These are phyloP conservation scores for Melanerpes formicivorus DNA, from an alignment of 2,113 vertebrate species.

Conservation along the genomic window DNA sequence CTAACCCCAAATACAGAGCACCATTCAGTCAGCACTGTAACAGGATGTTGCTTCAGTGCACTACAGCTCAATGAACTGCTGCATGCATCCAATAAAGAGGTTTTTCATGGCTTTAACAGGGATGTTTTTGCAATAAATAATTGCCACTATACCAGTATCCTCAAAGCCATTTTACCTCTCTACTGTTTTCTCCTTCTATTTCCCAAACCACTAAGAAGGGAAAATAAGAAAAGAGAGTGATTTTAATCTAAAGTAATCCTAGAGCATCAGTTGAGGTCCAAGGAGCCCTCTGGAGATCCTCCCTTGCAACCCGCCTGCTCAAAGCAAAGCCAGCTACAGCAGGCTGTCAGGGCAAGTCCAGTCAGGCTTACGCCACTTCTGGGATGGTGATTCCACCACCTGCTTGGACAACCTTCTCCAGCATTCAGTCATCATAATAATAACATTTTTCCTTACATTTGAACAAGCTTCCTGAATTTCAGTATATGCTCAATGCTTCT, in stretches of 20 bases:
- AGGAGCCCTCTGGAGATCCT: rapidly evolving
- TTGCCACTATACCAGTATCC: background rate
- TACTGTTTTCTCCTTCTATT: background rate
- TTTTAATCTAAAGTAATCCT: background rate
- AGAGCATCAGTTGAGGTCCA: background rate
- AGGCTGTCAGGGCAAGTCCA: background rate
- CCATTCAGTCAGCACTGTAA: background rate
- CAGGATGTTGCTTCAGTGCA: background rate
- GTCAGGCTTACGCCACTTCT: background rate
- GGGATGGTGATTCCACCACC: background rate
- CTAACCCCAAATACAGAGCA: background rate
- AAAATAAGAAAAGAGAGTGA: background rate
- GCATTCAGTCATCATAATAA: background rate
- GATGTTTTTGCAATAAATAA: background rate
- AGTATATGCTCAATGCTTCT: background rate
- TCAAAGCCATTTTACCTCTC: background rate
- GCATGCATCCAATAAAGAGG: background rate
- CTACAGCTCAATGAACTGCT: background rate
- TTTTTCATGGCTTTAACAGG: background rate
- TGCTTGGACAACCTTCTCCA: background rate
- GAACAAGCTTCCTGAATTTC: background rate
- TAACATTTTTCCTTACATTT: background rate
- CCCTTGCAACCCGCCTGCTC: background rate
- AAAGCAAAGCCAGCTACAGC: background rate
- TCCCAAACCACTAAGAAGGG: background rate